Evolutionary conservation across 2,888 invertebrate species (phyloP), one percentile per base, ranked within the genome.

Genomic region (Malacosoma neustria): DNA sequence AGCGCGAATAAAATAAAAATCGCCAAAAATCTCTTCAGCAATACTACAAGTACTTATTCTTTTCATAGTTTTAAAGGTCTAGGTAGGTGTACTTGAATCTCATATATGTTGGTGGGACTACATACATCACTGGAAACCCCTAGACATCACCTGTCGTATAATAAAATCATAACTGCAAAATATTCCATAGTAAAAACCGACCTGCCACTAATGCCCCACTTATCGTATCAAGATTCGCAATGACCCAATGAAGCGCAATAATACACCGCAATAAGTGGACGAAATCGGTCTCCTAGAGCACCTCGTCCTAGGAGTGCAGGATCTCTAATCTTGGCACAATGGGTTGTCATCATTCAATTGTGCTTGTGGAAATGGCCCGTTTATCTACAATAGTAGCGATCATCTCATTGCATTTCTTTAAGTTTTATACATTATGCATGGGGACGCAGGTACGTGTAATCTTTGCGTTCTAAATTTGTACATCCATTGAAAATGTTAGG

Each of bases 321-420:
- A 84, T 69, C 82, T 84, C 85, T 84, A 84, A 82, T 82, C 82
- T 80, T 84, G 80, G 82, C 73, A 82, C 84, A 84, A 84, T 80
- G 70, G 75, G 40, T 64, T 43, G 70, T 70, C 69, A 85, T 84
- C 82, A 85, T 84, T 72, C 85, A 84, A 85, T 85, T 85, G 82
- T 73, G 61, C 54, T 58, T 48, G 63, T 79, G 80, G 79, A 77
- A 79, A 77, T 68, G 65, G 75, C 51, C 72, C 68, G 71, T 74
- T 77, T 73, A 77, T 70, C 74, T 72, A 75, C 77, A 81, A 82
- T 79, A 72, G 60, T 43, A 9, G 22, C 56, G 55, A 58, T 60
- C 63, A 63, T 66, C 63, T 71, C 68, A 70, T 72, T 82, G 80
- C 79, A 82, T 79, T 81, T 82, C 75, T 80, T 73, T 80, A 80